phyloP scores from a whole-genome alignment of 2,113 vertebrate genomes.

The Otocyon megalotis region DNA sequence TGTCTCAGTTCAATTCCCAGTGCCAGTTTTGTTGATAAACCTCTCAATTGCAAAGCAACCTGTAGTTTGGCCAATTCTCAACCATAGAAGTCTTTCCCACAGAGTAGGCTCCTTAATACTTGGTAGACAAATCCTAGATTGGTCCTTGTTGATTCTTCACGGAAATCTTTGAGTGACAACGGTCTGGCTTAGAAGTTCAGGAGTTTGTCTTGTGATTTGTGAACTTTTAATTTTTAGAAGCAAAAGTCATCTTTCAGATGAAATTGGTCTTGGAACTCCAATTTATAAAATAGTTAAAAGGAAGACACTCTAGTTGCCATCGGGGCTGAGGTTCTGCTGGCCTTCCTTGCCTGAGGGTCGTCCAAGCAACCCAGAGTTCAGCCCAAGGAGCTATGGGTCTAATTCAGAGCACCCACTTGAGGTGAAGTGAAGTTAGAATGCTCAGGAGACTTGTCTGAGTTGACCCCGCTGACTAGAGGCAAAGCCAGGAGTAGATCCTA shows the following conservation, averaged over 20 bases:
- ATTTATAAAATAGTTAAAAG: neutral
- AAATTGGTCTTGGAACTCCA: constrained; percentile 19
- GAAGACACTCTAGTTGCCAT: neutral
- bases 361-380: neutral
- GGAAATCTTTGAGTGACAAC: constrained; percentile 26
- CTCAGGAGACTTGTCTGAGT: neutral
- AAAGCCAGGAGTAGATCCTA: neutral
- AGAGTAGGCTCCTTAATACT: neutral
- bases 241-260: constrained; percentile 41
- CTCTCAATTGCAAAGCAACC: neutral
- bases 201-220: constrained; percentile 1
- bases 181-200: neutral
- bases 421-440: neutral
- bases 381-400: neutral
- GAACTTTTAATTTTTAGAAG: constrained; percentile 23
- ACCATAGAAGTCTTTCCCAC: neutral
- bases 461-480: neutral
- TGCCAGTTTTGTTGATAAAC: neutral
- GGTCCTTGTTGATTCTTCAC: neutral
- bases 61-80: neutral
- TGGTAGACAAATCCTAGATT: neutral
- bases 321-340: neutral
- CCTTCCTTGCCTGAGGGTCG: neutral
- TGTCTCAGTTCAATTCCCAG: neutral
- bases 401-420: neutral